phyloP scores from a whole-genome alignment of 1,140 invertebrate genomes.

The Scaptomyza montana region DNA sequence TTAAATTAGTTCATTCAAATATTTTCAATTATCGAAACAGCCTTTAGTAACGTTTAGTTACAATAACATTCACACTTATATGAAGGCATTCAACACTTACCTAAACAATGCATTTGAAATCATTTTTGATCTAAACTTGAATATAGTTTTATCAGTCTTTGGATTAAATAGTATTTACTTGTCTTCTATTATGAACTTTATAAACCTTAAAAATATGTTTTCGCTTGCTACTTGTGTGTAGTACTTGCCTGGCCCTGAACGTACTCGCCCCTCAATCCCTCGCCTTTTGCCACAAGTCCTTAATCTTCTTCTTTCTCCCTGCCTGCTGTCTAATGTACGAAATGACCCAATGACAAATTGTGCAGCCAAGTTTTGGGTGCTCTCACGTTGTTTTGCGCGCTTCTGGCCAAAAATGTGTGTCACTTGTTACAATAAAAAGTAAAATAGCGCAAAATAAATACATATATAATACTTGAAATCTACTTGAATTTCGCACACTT shows the following conservation, averaged over 20 bases:
- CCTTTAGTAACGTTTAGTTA: too few species aligned
- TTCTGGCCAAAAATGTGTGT: conserved; percentile 15
- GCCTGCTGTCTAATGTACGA: conserved; percentile 52
- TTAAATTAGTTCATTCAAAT: too few species aligned
- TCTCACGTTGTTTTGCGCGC: conserved; percentile 12
- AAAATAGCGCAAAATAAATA: conserved; percentile 15
- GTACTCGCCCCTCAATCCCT: background rate
- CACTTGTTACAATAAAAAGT: conserved; percentile 4
- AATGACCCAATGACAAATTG: conserved; percentile 73
- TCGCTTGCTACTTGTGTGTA: background rate
- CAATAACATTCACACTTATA: too few species aligned
- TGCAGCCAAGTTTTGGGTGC: conserved; percentile 60
- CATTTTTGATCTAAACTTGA: too few species aligned
- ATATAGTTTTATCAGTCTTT: background rate
- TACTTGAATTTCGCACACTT: conserved; percentile 34
- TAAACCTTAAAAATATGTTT: conserved; percentile 5
- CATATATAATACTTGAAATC: conserved; percentile 38
- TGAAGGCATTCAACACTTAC: too few species aligned
- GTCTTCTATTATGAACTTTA: background rate
- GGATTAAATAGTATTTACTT: background rate
- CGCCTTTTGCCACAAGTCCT: conserved; percentile 6
- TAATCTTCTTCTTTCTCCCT: conserved; percentile 14
- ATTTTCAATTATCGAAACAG: too few species aligned
- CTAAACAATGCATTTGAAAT: too few species aligned
- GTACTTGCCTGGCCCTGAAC: conserved; percentile 8